These are phyloP conservation scores for Trogon surrucura DNA, from an alignment of 2,113 vertebrate genomes.

Conservation along the genomic window DNA sequence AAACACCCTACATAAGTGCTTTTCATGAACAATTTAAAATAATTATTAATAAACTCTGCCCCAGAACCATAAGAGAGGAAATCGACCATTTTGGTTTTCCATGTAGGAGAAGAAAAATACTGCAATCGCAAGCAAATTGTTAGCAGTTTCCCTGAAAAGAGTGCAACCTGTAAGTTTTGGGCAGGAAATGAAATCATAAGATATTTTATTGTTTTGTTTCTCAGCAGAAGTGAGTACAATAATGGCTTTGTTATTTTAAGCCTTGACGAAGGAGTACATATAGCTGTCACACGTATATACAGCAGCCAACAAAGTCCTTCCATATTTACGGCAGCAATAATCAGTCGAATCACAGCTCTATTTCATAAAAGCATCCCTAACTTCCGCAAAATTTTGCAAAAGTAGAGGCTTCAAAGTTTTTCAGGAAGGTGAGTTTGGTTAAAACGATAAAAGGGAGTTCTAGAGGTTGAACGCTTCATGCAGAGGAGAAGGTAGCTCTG, in stretches of 20 bases:
- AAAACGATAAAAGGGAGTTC: background rate
- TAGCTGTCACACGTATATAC: background rate
- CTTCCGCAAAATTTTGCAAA: background rate
- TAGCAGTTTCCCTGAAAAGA: background rate
- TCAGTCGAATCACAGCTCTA: background rate
- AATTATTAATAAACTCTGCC: too few relatives aligned
- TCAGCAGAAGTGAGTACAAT: background rate
- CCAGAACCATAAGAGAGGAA: too few relatives aligned
- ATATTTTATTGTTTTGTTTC: background rate
- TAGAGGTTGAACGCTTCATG: fast-evolving
- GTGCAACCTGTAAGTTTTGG: background rate
- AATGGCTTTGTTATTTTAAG: background rate
- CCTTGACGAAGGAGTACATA: background rate
- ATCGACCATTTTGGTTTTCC: too few relatives aligned
- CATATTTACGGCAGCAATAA: constrained; percentile 14
- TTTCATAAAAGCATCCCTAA: background rate
- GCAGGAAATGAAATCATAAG: background rate
- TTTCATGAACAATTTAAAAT: too few relatives aligned
- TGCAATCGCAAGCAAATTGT: too few relatives aligned
- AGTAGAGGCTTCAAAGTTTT: background rate
- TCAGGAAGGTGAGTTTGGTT: fast-evolving
- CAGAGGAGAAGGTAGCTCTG: background rate
- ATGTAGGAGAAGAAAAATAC: too few relatives aligned
- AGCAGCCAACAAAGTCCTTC: background rate
- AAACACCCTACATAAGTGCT: too few relatives aligned